A percentile compares a stretch with the other conserved stretches of the same genome.
These are phyloP conservation scores for Schizopygopsis malacanthus DNA, from an alignment of 2,797 vertebrate genomes.

Conservation along the genomic window DNA sequence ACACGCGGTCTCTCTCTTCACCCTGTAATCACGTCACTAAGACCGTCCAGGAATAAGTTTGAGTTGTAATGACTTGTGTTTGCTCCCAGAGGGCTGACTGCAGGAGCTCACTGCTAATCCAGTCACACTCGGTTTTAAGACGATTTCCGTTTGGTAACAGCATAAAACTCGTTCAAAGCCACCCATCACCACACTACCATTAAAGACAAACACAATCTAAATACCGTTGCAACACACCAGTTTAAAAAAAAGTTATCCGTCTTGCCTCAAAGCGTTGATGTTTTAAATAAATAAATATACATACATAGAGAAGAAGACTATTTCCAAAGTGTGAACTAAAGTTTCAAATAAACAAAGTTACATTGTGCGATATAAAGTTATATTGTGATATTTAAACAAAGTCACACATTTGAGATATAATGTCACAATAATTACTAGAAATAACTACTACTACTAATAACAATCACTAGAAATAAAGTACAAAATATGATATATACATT, in stretches of 20 bases:
- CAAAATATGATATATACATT: neutral
- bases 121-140: constrained; percentile 57
- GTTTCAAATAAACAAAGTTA: neutral
- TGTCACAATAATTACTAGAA: neutral
- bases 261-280: neutral
- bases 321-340: neutral
- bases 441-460: neutral
- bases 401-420: neutral
- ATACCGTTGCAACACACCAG: constrained; percentile 13
- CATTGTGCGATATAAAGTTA: neutral
- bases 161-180: constrained; percentile 52
- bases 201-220: constrained; percentile 33
- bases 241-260: neutral
- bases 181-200: constrained; percentile 55
- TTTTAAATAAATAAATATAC: neutral
- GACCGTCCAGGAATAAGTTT: constrained; percentile 60
- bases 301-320: neutral
- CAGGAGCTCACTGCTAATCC: constrained; percentile 56
- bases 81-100: constrained; percentile 48
- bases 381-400: neutral
- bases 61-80: constrained; percentile 60
- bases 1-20: constrained; percentile 20
- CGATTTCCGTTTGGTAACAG: constrained; percentile 51
- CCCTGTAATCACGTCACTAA: constrained; percentile 49
- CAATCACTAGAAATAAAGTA: neutral